Percentiles rank a stretch among this genome's conserved stretches.
Evolutionary conservation across 2,797 vertebrate species (phyloP).

Genomic region (Pseudochromis fuscus): DNA sequence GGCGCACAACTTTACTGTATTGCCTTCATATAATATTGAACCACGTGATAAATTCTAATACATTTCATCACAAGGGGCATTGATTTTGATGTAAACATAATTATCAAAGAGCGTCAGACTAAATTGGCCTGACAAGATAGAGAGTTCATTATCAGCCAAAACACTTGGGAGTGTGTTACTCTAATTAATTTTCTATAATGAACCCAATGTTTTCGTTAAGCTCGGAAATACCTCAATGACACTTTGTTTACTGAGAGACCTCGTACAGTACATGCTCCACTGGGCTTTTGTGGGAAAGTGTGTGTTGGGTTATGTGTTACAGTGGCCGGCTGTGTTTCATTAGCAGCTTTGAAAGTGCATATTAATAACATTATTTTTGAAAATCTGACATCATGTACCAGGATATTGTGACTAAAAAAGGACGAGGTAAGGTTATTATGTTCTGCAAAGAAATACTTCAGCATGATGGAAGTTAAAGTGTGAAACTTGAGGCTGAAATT

Average conservation of each 20-base stretch:
- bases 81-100: conserved; percentile 86
- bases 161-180: conserved; percentile 84
- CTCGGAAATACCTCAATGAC: conserved; percentile 82
- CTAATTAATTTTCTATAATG: conserved; percentile 89
- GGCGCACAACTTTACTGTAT: conserved; percentile 7
- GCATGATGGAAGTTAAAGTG: background rate
- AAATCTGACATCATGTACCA: conserved; percentile 9
- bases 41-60: conserved; percentile 44
- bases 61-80: conserved; percentile 79
- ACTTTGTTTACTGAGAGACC: conserved; percentile 79
- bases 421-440: background rate
- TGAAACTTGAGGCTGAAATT: background rate
- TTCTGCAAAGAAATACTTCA: background rate
- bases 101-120: conserved; percentile 80
- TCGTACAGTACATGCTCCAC: conserved; percentile 55
- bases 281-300: conserved; percentile 50
- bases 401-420: background rate
- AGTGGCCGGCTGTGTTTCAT: conserved; percentile 33
- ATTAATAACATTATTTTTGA: conserved; percentile 35
- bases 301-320: conserved; percentile 10
- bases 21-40: conserved; percentile 34
- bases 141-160: conserved; percentile 87
- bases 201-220: conserved; percentile 84
- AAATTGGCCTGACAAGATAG: conserved; percentile 84
- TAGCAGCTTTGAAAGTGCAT: conserved; percentile 13